Percentiles rank a stretch among this genome's conserved stretches.
Conservation (phyloP, 2,888 invertebrate species). For the Bedellia somnulentella region DNA sequence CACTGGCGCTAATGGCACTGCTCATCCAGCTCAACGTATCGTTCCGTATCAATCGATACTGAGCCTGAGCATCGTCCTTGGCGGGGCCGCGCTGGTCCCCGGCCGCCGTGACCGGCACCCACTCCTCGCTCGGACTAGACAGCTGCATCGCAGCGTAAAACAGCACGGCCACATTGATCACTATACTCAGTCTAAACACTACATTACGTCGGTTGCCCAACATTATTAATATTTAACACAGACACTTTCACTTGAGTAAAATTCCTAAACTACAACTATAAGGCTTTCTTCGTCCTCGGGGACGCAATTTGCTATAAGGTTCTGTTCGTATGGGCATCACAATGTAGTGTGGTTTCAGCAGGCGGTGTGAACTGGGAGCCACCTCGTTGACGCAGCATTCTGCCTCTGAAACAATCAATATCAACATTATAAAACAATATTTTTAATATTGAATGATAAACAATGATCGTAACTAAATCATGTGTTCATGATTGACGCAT, state of each 20-base stretch:
- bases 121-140: conserved; percentile 13
- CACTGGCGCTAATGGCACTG: conserved; percentile 16
- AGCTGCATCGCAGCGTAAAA: conserved; percentile 71
- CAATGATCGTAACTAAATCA: no score
- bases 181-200: conserved; percentile 73
- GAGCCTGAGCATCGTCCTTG: conserved; percentile 21
- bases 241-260: no score
- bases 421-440: no score
- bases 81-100: conserved; percentile 25
- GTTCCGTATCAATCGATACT: no score
- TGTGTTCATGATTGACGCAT: no score
- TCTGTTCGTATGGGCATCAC: conserved; percentile 55
- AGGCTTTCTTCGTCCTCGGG: conserved; percentile 59
- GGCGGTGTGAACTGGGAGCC: conserved; percentile 32
- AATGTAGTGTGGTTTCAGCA: conserved; percentile 52
- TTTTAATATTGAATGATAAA: not conserved
- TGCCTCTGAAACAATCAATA: conserved; percentile 43
- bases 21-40: conserved; percentile 15
- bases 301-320: conserved; percentile 55
- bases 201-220: conserved; percentile 64
- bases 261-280: conserved; percentile 29
- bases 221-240: conserved; percentile 19
- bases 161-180: conserved; percentile 71
- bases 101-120: conserved; percentile 18
- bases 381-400: conserved; percentile 30